Base-by-base conservation (phyloP, 2,888 invertebrate species). In the Hylaea fasciaria region DNA sequence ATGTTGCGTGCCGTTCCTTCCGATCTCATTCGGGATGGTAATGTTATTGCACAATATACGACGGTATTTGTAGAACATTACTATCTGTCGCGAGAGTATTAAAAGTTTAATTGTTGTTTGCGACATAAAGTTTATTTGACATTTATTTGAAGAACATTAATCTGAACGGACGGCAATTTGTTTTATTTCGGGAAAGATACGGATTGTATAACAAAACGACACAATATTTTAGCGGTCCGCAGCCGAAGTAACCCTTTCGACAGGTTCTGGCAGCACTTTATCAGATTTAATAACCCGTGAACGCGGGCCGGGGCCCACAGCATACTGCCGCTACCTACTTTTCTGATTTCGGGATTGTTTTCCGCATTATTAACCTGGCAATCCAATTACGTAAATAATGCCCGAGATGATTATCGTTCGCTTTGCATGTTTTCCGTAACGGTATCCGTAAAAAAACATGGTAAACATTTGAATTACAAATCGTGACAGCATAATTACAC, bases 221-320 rank as follows among this genome's bases (percentile, higher is more conserved):
- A 88, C 80, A 91, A 91, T 85, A 89, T 86, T 89, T 86, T 82
- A 81, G 82, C 70, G 68, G 73, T 79, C 80, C 84, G 83, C 78
- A 74, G 78, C 83, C 81, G 14, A 51, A 78, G 74, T 72, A 91
- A 91, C 91, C 91, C 91, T 91, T 91, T 89, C 83, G 74, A 77
- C 79, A 74, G 76, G 70, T 70, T 75, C 78, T 72, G 72, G 66
- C 76, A 76, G 85, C 73, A 88, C 88, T 91, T 89, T 92, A 82
- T 92, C 90, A 92, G 85, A 81, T 86, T 91, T 91, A 91, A 92
- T 87, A 88, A 78, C 82, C 85, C 92, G 89, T 89, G 81, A 91
- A 90, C 78, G 80, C 76, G 72, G 72, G 70, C 70, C 78, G 77
- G 82, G 77, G 73, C 72, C 77, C 80, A 76, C 82, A 72, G 78